Conservation (phyloP, 2,797 vertebrate genomes). For the Cuniculus paca region DNA sequence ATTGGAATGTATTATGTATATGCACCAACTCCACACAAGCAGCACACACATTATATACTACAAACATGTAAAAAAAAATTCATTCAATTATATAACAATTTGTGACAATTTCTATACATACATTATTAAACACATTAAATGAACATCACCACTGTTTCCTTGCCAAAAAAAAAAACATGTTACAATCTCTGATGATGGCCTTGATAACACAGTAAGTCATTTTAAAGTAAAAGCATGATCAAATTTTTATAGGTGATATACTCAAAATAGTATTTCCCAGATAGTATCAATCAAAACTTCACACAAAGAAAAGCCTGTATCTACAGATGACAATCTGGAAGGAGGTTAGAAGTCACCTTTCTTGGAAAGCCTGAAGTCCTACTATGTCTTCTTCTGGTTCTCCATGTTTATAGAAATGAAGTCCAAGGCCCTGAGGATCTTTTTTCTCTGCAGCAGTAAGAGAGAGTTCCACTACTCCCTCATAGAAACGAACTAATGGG, state of each 20-base stretch:
- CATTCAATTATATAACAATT: neutral
- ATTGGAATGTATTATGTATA: neutral
- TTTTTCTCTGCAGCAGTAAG: slow-evolving; percentile 98
- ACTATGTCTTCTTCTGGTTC: slow-evolving; percentile 96
- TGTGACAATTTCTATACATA: neutral
- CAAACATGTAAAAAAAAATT: neutral
- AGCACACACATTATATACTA: neutral
- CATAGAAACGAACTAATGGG: slow-evolving; percentile 96
- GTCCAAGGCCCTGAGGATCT: slow-evolving; percentile 97
- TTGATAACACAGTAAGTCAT: slow-evolving; percentile 6
- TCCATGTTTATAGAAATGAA: slow-evolving; percentile 98
- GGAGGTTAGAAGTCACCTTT: slow-evolving; percentile 89
- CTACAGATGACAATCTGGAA: neutral
- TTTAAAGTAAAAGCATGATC: neutral
- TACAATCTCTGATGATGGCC: neutral
- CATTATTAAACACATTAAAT: neutral
- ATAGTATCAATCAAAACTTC: neutral
- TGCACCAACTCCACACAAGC: neutral
- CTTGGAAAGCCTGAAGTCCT: slow-evolving; percentile 97
- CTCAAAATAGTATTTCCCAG: slow-evolving; percentile 17
- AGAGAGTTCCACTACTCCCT: slow-evolving; percentile 97
- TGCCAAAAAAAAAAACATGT: neutral
- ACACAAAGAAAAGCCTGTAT: slow-evolving; percentile 12
- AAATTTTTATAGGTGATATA: neutral
- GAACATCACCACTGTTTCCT: neutral